phyloP scores from a whole-genome alignment of 2,888 invertebrate genomes.

The Eupithecia centaureata region DNA sequence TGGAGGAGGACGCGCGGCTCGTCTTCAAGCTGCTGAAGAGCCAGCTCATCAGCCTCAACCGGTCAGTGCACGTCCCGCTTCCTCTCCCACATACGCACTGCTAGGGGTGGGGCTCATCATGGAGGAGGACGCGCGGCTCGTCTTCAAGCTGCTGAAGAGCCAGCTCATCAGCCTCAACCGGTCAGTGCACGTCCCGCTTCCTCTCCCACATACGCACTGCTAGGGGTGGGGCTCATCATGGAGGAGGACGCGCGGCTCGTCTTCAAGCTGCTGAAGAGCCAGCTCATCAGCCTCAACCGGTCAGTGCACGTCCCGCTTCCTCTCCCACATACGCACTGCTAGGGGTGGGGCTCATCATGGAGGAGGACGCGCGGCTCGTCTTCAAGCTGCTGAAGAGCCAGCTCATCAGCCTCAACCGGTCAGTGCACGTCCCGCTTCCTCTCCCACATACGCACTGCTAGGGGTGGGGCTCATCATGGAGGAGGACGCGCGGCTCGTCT shows the following conservation, averaged over 20 bases:
- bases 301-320: too few species aligned
- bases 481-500: not conserved
- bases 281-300: conserved; percentile 89
- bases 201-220: too few species aligned
- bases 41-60: conserved; percentile 90
- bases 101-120: conserved; percentile 96
- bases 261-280: conserved; percentile 94
- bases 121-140: conserved; percentile 96
- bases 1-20: conserved; percentile 96
- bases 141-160: conserved; percentile 95
- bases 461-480: too few species aligned
- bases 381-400: conserved; percentile 96
- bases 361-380: conserved; percentile 96
- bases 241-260: conserved; percentile 97
- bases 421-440: too few species aligned
- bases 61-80: too few species aligned
- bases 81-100: too few species aligned
- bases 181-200: too few species aligned
- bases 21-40: conserved; percentile 96
- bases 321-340: too few species aligned
- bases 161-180: conserved; percentile 90
- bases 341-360: conserved; percentile 96
- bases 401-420: conserved; percentile 88
- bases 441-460: too few species aligned
- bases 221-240: conserved; percentile 95